Percentiles rank a stretch among this genome's conserved stretches.
phyloP scores from a whole-genome alignment of 2,113 vertebrate genomes.

The Anarhynchus alexandrinus region DNA sequence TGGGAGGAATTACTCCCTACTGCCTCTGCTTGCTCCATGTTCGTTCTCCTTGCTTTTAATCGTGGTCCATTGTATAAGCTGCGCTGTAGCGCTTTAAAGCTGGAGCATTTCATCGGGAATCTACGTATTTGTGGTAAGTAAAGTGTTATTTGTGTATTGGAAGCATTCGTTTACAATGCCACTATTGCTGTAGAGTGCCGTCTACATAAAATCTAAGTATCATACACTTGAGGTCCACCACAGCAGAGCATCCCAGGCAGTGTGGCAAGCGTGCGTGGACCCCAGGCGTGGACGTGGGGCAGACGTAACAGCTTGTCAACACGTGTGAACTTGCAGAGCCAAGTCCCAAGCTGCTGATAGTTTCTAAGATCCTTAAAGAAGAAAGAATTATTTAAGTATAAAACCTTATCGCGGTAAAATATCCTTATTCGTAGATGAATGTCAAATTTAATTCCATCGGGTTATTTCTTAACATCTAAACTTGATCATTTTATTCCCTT shows the following conservation, averaged over 20 bases:
- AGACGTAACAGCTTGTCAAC: neutral
- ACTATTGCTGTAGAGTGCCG: neutral
- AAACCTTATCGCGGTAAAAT: neutral
- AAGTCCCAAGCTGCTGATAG: neutral
- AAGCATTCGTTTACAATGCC: neutral
- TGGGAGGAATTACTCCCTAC: neutral
- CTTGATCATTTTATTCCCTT: neutral
- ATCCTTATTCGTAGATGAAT: neutral
- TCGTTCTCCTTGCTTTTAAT: neutral
- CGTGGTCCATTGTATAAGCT: neutral
- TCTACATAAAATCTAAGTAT: neutral
- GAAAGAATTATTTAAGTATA: neutral
- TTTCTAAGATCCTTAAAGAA: neutral
- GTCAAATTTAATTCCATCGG: neutral
- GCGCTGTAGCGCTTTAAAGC: neutral
- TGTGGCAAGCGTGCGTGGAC: rapidly evolving
- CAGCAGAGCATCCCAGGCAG: neutral
- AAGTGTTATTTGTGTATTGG: neutral
- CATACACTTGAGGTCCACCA: neutral
- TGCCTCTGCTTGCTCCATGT: neutral
- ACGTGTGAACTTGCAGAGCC: neutral
- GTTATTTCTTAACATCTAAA: neutral
- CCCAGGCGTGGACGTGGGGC: neutral
- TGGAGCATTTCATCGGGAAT: neutral
- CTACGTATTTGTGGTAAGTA: neutral